Evolutionary conservation across 2,797 vertebrate genomes (phyloP).

Genomic region (Pangasius macronema): DNA sequence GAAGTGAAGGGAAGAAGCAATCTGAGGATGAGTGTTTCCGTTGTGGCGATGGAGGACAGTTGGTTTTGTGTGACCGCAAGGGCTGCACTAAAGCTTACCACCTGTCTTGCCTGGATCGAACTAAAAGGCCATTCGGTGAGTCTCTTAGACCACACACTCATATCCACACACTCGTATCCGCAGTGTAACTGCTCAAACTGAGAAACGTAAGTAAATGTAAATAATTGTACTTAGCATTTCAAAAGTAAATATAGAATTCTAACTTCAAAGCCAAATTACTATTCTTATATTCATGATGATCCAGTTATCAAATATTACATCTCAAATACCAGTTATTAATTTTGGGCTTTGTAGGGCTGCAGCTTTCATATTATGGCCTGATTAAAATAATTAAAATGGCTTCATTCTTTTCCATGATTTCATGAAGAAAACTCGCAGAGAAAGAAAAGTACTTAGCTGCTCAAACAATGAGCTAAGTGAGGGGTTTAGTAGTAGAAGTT

Average conservation of each 20-base stretch:
- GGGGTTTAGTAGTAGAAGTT: background rate
- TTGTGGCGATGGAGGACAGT: constrained; percentile 91
- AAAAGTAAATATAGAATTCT: background rate
- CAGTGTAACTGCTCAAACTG: background rate
- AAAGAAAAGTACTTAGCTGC: too few species aligned
- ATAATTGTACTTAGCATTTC: background rate
- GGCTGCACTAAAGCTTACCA: constrained; percentile 96
- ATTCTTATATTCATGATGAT: background rate
- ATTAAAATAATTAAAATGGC: background rate
- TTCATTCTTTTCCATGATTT: background rate
- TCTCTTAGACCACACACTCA: too few species aligned
- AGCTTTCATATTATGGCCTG: background rate
- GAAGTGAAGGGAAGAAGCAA: constrained; percentile 83
- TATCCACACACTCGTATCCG: too few species aligned
- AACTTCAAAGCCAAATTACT: background rate
- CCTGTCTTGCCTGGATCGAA: constrained; percentile 90
- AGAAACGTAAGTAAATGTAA: background rate
- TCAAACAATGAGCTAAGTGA: background rate
- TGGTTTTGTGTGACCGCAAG: constrained; percentile 93
- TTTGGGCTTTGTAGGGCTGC: background rate
- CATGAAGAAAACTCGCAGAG: background rate
- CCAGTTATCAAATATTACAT: background rate
- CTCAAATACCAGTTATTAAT: too few species aligned
- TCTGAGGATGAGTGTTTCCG: constrained; percentile 98
- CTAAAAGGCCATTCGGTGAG: constrained; percentile 95